phyloP scores from a whole-genome alignment of 1,140 invertebrate genomes.

The Ctenoplectra terminalis region DNA sequence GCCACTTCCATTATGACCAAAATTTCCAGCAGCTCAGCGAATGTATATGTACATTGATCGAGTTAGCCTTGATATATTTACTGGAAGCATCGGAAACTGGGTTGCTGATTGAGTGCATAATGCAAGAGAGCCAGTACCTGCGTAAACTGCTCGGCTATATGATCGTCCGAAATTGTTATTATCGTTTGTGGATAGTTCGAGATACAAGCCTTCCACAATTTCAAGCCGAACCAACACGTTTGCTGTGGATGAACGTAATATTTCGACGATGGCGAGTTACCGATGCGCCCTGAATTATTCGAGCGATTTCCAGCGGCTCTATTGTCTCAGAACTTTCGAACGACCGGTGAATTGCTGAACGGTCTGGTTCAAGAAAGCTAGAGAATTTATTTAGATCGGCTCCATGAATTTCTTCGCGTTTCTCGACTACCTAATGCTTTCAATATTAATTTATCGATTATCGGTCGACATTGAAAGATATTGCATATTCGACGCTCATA shows the following conservation, averaged over 20 bases:
- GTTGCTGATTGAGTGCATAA: constrained; percentile 55
- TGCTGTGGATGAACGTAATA: not conserved
- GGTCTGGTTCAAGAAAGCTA: not conserved
- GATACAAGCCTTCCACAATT: constrained; percentile 19
- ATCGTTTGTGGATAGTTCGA: constrained; percentile 50
- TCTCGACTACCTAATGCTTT: not conserved
- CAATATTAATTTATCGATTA: not conserved
- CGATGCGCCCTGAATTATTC: constrained; percentile 9
- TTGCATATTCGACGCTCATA: too few relatives aligned
- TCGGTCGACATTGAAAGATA: too few relatives aligned
- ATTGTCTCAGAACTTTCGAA: constrained; percentile 17
- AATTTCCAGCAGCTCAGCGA: constrained; percentile 38
- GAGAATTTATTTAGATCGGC: not conserved
- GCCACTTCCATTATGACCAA: constrained; percentile 52
- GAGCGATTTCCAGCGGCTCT: not conserved
- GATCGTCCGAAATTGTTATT: constrained; percentile 70
- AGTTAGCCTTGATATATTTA: constrained; percentile 64
- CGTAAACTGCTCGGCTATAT: constrained; percentile 60
- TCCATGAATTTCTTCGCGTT: not conserved
- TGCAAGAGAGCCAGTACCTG: constrained; percentile 49
- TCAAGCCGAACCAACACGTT: constrained; percentile 10
- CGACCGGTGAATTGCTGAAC: not conserved
- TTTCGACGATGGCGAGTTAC: constrained; percentile 20
- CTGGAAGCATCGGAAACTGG: constrained; percentile 59
- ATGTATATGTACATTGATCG: constrained; percentile 54